Evolutionary conservation across 2,888 invertebrate species (phyloP).

Genomic region (Bhutanitis thaidina): DNA sequence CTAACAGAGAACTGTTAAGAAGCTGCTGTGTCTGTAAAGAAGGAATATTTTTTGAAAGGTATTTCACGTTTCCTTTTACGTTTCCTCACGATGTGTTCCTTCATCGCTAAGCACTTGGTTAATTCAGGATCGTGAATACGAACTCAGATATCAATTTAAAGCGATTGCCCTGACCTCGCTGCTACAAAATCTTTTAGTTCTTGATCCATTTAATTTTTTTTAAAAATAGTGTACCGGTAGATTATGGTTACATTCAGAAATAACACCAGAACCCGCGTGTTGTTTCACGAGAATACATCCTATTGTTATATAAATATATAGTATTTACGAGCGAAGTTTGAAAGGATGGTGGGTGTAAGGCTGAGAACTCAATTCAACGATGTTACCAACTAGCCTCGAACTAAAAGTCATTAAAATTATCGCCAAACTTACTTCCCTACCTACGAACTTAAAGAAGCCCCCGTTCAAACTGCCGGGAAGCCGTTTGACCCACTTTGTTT

Average conservation of each 20-base stretch:
- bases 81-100: too few species aligned
- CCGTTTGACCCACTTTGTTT: slow-evolving; percentile 33
- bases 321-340: slow-evolving; percentile 9
- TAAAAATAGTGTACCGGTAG: too few species aligned
- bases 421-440: slow-evolving; percentile 26
- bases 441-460: slow-evolving; percentile 25
- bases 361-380: not conserved
- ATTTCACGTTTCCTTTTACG: too few species aligned
- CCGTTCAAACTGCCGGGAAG: slow-evolving; percentile 21
- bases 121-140: too few species aligned
- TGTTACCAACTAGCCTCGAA: slow-evolving; percentile 21
- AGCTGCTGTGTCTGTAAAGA: too few species aligned
- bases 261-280: not conserved
- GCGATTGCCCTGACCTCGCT: too few species aligned
- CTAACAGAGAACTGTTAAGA: too few species aligned
- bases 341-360: not conserved
- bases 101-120: too few species aligned
- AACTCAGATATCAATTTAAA: too few species aligned
- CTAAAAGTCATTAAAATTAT: slow-evolving; percentile 41
- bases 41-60: too few species aligned
- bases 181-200: too few species aligned
- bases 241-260: not conserved
- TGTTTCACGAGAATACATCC: not conserved
- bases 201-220: too few species aligned
- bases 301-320: slow-evolving; percentile 5